Base-by-base conservation (phyloP, 2,113 vertebrate species). In the Pteruthius melanotis region DNA sequence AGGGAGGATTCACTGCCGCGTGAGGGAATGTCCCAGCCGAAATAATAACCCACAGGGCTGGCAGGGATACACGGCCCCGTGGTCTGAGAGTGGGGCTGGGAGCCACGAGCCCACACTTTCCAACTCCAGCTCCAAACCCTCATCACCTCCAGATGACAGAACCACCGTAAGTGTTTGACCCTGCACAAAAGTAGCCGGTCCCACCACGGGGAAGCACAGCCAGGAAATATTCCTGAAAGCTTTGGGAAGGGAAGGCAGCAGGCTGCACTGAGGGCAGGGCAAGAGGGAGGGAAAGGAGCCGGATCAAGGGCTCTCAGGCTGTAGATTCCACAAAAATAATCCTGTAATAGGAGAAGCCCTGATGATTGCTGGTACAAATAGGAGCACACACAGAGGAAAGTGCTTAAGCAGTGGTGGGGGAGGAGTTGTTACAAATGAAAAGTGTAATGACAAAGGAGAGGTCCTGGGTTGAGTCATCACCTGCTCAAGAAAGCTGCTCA, bases 191-290 rank as follows among this genome's bases (percentile, higher is more conserved):
- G 2, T 2, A 65, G 33, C 26, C 1, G 2, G 8, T 52, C 35
- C 44, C 52, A 49, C 4, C 0, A 2, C 0, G 0, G 53, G 44
- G 45, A 28, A 33, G 3, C 35, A 20, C 0, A 0, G 42, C 21
- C 39, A 44, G 39, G 87, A 76, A 86, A 40, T 23, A 60, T 23
- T 72, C 60, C 61, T 4, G 6, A n/a, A 44, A 76, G 52, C 33
- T 78, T 39, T 57, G 54, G 39, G 60, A 64, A 70, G 7, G 40
- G 35, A 87, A 4, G 33, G 40, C 82, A 69, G 61, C 27, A 13
- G 33, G 53, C 6, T 82, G 49, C 17, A 17, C 0, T 2, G n/a
- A 30, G 59, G 85, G 83, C 71, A 83, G 89, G 59, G 59, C 37
- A 24, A 44, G 60, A 11, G 37, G 65, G 18, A 87, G 66, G 53